phyloP scores from a whole-genome alignment of 1,140 invertebrate genomes.

The Linepithema humile region DNA sequence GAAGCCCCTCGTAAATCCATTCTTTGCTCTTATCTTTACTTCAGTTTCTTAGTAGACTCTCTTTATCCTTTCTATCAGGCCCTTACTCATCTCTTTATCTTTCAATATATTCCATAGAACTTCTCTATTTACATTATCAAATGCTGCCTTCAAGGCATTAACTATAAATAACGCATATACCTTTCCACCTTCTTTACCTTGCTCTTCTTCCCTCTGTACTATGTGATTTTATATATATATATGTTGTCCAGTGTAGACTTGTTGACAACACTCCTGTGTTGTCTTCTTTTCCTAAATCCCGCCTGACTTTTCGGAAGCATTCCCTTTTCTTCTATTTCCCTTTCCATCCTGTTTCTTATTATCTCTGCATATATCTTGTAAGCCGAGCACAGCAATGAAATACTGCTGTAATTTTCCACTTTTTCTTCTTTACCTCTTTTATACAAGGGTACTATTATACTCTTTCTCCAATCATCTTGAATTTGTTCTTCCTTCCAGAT shows the following conservation, averaged over 20 bases:
- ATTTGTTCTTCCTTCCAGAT: background rate
- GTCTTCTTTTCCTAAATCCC: background rate
- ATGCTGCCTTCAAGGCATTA: conserved; percentile 39
- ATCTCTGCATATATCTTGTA: conserved; percentile 40
- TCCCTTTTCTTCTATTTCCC: background rate
- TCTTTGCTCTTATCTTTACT: background rate
- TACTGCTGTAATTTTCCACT: conserved; percentile 26
- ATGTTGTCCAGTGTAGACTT: conserved; percentile 46
- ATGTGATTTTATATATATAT: conserved; percentile 36
- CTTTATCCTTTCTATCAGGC: conserved; percentile 10
- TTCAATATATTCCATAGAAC: conserved; percentile 34
- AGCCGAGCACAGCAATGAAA: conserved; percentile 3
- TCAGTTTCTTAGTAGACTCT: conserved; percentile 42
- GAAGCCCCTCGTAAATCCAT: background rate
- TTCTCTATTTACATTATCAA: conserved; percentile 27
- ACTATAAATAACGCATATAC: conserved; percentile 35
- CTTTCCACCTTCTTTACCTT: background rate
- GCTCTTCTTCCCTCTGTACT: background rate
- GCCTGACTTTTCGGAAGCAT: conserved; percentile 13
- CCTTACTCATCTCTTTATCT: background rate
- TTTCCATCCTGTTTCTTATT: conserved; percentile 15
- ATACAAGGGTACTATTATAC: background rate
- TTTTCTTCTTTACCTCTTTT: background rate
- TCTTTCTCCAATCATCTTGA: background rate
- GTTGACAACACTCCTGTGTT: no score